phyloP scores from a whole-genome alignment of 2,113 vertebrate genomes.

The Hepsetus odoe region DNA sequence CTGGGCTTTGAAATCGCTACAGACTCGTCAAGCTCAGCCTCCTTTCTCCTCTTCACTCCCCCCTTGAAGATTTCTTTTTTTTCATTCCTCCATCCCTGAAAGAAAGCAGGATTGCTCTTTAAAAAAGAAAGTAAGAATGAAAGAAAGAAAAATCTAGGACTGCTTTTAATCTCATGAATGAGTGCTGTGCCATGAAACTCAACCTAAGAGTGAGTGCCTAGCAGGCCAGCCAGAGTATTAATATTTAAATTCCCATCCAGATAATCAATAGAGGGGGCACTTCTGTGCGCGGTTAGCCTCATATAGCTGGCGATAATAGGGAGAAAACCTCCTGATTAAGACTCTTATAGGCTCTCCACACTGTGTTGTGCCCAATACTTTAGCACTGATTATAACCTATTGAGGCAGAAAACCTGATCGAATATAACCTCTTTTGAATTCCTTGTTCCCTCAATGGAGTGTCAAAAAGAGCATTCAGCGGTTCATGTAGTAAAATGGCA shows the following conservation, averaged over 20 bases:
- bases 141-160: constrained; percentile 60
- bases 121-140: constrained; percentile 50
- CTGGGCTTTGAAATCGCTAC: constrained; percentile 70
- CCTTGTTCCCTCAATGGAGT: constrained; percentile 95
- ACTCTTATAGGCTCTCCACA: constrained; percentile 90
- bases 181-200: constrained; percentile 79
- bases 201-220: constrained; percentile 76
- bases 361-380: constrained; percentile 92
- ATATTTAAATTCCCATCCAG: constrained; percentile 83
- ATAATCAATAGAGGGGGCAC: constrained; percentile 82
- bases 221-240: constrained; percentile 77
- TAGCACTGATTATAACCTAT: constrained; percentile 97
- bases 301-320: constrained; percentile 88
- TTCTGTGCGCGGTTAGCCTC: constrained; percentile 78
- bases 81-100: constrained; percentile 62
- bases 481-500: constrained; percentile 91
- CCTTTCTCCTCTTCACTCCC: constrained; percentile 69
- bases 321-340: constrained; percentile 93
- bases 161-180: constrained; percentile 80
- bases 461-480: constrained; percentile 99
- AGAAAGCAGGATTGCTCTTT: constrained; percentile 76
- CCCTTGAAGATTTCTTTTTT: constrained; percentile 71
- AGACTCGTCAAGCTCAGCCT: constrained; percentile 63
- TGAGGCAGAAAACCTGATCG: constrained; percentile 99
- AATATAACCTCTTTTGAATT: constrained; percentile 98